phyloP scores from a whole-genome alignment of 1,140 invertebrate species.

The Sesamia nonagrioides region DNA sequence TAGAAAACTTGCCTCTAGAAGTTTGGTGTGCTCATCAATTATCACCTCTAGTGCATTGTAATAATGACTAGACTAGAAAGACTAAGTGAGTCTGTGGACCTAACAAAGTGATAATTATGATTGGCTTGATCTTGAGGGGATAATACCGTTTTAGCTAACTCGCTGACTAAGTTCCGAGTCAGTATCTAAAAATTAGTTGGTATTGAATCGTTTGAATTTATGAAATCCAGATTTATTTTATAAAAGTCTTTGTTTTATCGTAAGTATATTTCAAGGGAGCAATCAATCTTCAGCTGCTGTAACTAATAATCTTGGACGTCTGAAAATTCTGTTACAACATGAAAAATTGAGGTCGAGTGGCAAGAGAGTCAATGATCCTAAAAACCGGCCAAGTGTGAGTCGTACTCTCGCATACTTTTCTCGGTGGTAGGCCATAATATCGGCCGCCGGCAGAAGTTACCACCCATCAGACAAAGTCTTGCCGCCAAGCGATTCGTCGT shows the following conservation, averaged over 20 bases:
- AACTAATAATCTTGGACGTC: conserved; percentile 1
- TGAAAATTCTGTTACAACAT: conserved; percentile 16
- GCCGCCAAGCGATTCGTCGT: too few relatives aligned
- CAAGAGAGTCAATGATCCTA: not conserved
- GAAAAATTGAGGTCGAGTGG: conserved; percentile 10
- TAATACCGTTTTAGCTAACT: conserved; percentile 35
- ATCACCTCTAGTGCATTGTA: conserved; percentile 25
- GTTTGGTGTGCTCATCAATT: conserved; percentile 24
- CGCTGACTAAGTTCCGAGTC: not conserved
- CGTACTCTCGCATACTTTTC: too few relatives aligned
- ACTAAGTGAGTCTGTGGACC: conserved; percentile 12
- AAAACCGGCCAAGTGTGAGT: not conserved
- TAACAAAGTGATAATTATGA: conserved; percentile 34
- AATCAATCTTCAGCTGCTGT: not conserved
- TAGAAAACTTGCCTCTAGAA: conserved; percentile 18
- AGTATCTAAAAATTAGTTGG: conserved; percentile 5
- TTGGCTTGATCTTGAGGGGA: conserved; percentile 1
- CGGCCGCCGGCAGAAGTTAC: too few relatives aligned
- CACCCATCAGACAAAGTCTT: too few relatives aligned
- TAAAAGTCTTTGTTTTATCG: not conserved
- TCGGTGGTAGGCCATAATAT: too few relatives aligned
- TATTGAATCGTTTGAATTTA: not conserved
- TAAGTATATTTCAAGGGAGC: not conserved
- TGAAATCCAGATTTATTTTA: conserved; percentile 9
- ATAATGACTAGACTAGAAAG: conserved; percentile 18